Percentiles rank a stretch among this genome's conserved stretches.
Conservation (phyloP, 23 tunicate species). For the Botrylloides violaceus region DNA sequence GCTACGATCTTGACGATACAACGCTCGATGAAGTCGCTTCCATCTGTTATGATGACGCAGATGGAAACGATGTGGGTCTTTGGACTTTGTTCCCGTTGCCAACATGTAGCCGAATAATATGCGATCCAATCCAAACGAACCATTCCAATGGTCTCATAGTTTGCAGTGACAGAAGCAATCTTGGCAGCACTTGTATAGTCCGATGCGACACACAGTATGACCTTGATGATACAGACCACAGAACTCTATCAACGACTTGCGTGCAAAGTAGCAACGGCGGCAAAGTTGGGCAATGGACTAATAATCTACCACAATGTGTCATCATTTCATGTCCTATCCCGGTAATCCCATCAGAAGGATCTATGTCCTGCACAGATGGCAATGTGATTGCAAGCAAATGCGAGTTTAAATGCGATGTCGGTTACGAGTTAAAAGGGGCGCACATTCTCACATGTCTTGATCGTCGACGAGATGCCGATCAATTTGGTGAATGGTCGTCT, state of each 20-base stretch:
- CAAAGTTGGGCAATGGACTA: not conserved
- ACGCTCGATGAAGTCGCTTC: not conserved
- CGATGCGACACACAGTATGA: constrained; percentile 5
- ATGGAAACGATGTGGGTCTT: constrained; percentile 1
- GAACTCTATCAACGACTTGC: constrained; percentile 4
- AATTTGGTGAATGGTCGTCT: not conserved
- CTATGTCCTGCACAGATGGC: not conserved
- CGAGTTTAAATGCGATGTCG: not conserved
- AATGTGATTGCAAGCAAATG: not conserved
- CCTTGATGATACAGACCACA: not conserved
- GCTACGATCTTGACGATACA: constrained; percentile 12
- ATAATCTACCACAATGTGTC: not conserved
- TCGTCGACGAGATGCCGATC: not conserved
- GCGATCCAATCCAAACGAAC: not conserved
- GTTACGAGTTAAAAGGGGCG: not conserved
- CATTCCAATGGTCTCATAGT: not conserved
- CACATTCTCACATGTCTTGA: not conserved
- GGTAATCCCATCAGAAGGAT: not conserved
- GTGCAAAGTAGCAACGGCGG: not conserved
- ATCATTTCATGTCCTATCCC: not conserved
- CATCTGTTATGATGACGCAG: not conserved
- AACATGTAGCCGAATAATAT: not conserved
- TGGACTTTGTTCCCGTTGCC: constrained; percentile 7
- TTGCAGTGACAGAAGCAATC: not conserved
- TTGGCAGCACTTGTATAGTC: not conserved